phyloP scores from a whole-genome alignment of 2,888 invertebrate species.

The Megaustenia siamemsis region DNA sequence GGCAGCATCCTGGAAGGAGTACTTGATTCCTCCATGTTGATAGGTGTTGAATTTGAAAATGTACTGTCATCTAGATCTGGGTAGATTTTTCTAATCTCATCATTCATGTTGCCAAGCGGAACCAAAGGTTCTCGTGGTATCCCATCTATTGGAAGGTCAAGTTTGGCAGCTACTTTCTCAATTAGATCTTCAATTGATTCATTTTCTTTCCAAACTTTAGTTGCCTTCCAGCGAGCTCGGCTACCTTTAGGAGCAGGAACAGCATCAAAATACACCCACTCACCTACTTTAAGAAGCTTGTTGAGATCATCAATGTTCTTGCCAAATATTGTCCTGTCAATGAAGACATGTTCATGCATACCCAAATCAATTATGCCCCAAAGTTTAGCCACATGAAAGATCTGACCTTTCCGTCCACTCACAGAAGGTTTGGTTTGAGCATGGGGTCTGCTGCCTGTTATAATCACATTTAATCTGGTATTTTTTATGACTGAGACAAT shows the following conservation, averaged over 20 bases:
- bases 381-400: conserved; percentile 80
- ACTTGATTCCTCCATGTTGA: conserved; percentile 72
- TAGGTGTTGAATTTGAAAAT: conserved; percentile 64
- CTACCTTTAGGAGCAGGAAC: conserved; percentile 80
- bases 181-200: conserved; percentile 76
- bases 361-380: conserved; percentile 81
- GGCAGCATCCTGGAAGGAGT: conserved; percentile 76
- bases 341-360: conserved; percentile 81
- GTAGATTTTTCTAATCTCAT: conserved; percentile 75
- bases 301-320: conserved; percentile 78
- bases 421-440: conserved; percentile 70
- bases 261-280: conserved; percentile 79
- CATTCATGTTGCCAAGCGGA: conserved; percentile 76
- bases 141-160: conserved; percentile 68
- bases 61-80: conserved; percentile 74
- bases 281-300: conserved; percentile 77
- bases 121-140: conserved; percentile 63
- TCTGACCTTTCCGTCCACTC: conserved; percentile 76
- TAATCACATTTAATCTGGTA: conserved; percentile 78
- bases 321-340: conserved; percentile 79
- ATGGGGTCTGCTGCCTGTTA: conserved; percentile 77
- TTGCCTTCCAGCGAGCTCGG: conserved; percentile 80
- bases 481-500: conserved; percentile 77
- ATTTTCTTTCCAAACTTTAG: conserved; percentile 79
- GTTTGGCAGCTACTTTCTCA: conserved; percentile 70